Evolutionary conservation across 2,797 vertebrate genomes (phyloP).

Genomic region (Acanthiza pusilla): DNA sequence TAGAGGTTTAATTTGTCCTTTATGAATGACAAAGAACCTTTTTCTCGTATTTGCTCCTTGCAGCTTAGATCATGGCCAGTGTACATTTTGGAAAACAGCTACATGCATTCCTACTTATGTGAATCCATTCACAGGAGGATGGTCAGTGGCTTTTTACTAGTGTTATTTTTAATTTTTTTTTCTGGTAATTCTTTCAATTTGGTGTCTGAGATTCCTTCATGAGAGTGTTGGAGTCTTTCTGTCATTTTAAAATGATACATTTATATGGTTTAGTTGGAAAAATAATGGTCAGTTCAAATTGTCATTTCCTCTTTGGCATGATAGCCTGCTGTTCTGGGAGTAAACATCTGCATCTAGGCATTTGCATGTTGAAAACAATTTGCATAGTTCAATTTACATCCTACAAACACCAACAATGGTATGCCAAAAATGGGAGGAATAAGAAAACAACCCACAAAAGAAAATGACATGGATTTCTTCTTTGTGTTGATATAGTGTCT

Average conservation of each 20-base stretch:
- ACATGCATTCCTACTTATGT: not conserved
- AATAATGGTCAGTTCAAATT: not conserved
- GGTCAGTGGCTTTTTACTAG: not conserved
- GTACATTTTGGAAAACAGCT: not conserved
- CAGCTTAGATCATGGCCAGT: not conserved
- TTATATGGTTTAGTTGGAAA: not conserved
- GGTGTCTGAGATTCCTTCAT: not conserved
- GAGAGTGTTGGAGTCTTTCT: not conserved
- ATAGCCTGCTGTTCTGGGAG: not conserved
- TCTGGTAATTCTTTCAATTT: not conserved
- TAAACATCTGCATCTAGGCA: not conserved
- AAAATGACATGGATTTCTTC: not conserved
- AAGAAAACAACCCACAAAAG: not conserved
- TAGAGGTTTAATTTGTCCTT: not conserved
- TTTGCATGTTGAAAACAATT: not conserved
- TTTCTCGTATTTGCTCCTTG: not conserved
- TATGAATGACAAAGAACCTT: not conserved
- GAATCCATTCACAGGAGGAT: not conserved
- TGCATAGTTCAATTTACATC: not conserved
- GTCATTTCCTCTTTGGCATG: not conserved
- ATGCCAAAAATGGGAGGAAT: not conserved
- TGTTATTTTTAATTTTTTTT: rapidly evolving
- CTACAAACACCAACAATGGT: not conserved
- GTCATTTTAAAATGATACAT: not conserved
- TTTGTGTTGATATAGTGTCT: not conserved